These are phyloP conservation scores for Micromys minutus DNA, from an alignment of 2,113 vertebrate species.

Conservation along the genomic window DNA sequence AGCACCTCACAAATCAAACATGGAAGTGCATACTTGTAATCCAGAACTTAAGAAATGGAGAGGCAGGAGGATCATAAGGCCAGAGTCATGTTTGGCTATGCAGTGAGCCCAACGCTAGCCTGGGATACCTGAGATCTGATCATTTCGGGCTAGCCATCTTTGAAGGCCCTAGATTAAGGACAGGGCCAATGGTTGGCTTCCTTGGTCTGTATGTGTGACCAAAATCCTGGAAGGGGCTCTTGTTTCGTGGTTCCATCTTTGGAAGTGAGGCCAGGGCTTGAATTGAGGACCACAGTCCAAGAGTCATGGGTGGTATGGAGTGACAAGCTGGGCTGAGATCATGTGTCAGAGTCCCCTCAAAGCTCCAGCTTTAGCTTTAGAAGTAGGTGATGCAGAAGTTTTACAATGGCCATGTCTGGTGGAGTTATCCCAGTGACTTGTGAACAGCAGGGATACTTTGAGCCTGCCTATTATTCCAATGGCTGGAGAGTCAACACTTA, in stretches of 20 bases:
- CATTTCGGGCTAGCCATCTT: neutral
- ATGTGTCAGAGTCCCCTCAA: rapidly evolving
- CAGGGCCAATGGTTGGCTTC: neutral
- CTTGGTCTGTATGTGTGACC: neutral
- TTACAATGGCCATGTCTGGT: too few relatives aligned
- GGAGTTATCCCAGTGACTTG: rapidly evolving
- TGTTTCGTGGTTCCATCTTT: neutral
- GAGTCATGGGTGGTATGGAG: neutral
- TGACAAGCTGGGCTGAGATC: rapidly evolving
- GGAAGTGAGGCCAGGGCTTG: neutral
- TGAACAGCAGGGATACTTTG: rapidly evolving
- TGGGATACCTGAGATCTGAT: neutral
- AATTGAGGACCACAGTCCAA: neutral
- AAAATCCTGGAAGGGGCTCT: neutral
- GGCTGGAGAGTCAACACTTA: neutral
- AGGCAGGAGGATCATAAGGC: neutral
- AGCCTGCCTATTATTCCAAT: too few relatives aligned
- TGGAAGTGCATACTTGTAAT: neutral
- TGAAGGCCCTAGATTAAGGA: neutral
- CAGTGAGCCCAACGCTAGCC: neutral
- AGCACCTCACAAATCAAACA: neutral
- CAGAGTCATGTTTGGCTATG: neutral
- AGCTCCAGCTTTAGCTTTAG: neutral
- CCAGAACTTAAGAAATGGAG: neutral
- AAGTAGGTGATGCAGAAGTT: neutral